Percentiles rank a stretch among this genome's conserved stretches.
Evolutionary conservation across 2,888 invertebrate species (phyloP).

Genomic region (Bugula neritina): DNA sequence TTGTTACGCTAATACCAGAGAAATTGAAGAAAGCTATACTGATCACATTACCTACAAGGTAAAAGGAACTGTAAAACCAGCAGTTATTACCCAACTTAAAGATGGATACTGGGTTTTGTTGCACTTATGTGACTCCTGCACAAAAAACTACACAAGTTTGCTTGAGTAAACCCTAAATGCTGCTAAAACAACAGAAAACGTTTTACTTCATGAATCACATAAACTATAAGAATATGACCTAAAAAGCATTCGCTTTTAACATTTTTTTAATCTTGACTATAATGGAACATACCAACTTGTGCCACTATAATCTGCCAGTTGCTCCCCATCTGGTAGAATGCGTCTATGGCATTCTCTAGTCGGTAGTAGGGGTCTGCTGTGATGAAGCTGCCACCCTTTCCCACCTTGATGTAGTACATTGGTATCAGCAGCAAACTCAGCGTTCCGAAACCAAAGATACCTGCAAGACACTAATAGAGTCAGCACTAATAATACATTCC

Average conservation of each 20-base stretch:
- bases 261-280: too few relatives aligned
- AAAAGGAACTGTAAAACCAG: too few relatives aligned
- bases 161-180: too few relatives aligned
- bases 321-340: conserved; percentile 72
- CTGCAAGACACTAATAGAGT: conserved; percentile 45
- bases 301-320: conserved; percentile 63
- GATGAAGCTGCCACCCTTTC: conserved; percentile 48
- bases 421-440: conserved; percentile 65
- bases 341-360: conserved; percentile 79
- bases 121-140: too few relatives aligned
- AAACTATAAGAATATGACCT: too few relatives aligned
- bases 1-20: conserved; percentile 83
- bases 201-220: too few relatives aligned
- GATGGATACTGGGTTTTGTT: too few relatives aligned
- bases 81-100: too few relatives aligned
- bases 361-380: conserved; percentile 59
- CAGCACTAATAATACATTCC: too few relatives aligned
- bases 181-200: too few relatives aligned
- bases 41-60: conserved; percentile 64
- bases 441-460: conserved; percentile 66
- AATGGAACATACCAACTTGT: conserved; percentile 61
- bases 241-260: too few relatives aligned
- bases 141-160: too few relatives aligned
- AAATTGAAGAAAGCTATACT: conserved; percentile 92
- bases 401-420: conserved; percentile 72